Base-by-base conservation (phyloP, 2,888 invertebrate species). In the Corbicula japonica region DNA sequence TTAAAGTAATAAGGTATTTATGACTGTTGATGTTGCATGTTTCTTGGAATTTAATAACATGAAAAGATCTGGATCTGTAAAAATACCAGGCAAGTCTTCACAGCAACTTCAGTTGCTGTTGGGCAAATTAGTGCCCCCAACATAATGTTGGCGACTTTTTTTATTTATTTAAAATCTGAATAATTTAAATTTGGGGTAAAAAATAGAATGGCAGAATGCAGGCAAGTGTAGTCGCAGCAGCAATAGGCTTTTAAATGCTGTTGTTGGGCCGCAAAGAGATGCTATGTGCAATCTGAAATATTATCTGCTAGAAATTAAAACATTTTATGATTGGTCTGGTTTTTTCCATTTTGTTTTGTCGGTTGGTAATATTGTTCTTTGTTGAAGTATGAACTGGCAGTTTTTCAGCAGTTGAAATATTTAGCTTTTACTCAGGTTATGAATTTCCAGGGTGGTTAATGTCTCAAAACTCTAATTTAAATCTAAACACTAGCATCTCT, bases 101-200 rank as follows among this genome's bases (percentile, higher is more conserved):
- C 83, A 76, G 80, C 80, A 54, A 23, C 3, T 54, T 50, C 15
- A 30, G 26, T 71, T 80, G 83, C 85, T 87, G 87, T 87, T 87
- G 87, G 87, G 87, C 80, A 32, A n/a, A 54, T 12, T 23, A 38
- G 26, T 54, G 71, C 84, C 85, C 85, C 87, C 84, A 85, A 84
- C 83, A 50, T 56, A 34, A 65, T 63, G 85, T 83, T 85, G 85
- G 84, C 62, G 85, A 85, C 80, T 56, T 60, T 71, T 71, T 46
- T 60, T 23, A n/a, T 44, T 26, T 23, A 28, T 15, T 50, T 48
- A 50, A 30, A 54, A 54, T 4, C 8, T 21, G 52, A 28, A 18
- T 10, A 41, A 41, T 41, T 18, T 41, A 8, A 18, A 52, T 21
- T 15, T 32, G 32, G 56, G 56, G 32, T 28, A n/a, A n/a, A n/a